A percentile compares a stretch with the other conserved stretches of the same genome.
These are phyloP conservation scores for Dexiosoma caninum DNA, from an alignment of 2,888 invertebrate species.

Conservation along the genomic window DNA sequence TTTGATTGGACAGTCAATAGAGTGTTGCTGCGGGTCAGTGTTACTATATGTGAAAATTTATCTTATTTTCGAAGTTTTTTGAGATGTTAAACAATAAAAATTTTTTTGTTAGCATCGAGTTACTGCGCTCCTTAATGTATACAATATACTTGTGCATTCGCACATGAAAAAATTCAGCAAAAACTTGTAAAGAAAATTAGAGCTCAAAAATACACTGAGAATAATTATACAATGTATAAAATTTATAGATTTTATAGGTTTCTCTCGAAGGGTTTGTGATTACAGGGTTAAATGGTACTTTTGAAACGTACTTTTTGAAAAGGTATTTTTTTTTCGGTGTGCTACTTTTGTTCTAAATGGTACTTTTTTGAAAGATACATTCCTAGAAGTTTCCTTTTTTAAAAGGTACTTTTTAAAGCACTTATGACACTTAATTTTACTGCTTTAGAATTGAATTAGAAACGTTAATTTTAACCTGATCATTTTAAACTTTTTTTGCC, in stretches of 20 bases:
- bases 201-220: conserved; percentile 10
- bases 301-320: background rate
- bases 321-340: background rate
- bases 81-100: no score
- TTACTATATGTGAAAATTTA: no score
- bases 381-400: background rate
- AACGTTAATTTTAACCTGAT: no score
- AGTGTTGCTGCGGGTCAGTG: no score
- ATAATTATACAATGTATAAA: background rate
- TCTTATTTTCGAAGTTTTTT: no score
- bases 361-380: background rate
- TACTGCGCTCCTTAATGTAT: conserved; percentile 51
- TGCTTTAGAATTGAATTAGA: no score
- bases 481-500: no score
- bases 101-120: no score
- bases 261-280: no score
- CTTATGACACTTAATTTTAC: no score
- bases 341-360: background rate
- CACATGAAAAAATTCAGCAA: conserved; percentile 40
- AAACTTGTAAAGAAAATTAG: conserved; percentile 5
- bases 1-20: no score
- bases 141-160: conserved; percentile 51
- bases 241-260: no score
- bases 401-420: background rate
- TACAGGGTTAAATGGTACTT: background rate